Conservation (phyloP, 2,113 vertebrate genomes). For the Arizona elegans region DNA sequence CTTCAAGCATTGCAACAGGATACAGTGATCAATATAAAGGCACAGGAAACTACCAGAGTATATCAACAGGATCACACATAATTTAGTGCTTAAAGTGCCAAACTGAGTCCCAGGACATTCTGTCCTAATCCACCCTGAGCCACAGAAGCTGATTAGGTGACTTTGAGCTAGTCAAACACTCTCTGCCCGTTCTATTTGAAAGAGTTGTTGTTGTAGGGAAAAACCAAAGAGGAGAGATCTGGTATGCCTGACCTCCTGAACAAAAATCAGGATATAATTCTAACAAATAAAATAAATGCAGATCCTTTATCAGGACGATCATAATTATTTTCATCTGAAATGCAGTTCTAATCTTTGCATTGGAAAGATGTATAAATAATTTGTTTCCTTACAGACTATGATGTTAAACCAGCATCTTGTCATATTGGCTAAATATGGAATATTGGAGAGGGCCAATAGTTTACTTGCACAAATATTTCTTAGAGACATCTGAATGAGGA, state of each 20-base stretch:
- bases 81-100: neutral
- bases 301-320: neutral
- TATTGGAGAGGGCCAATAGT: neutral
- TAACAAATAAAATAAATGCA: too few species aligned
- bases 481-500: neutral
- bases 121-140: neutral
- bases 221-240: neutral
- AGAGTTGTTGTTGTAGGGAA: neutral
- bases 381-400: neutral
- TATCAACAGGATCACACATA: neutral
- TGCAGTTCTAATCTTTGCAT: neutral
- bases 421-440: neutral
- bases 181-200: neutral
- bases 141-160: neutral
- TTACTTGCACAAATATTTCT: neutral
- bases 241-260: neutral
- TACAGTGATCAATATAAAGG: neutral
- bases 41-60: neutral
- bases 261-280: too few species aligned
- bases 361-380: neutral
- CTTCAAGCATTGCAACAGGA: neutral
- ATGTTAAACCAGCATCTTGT: neutral
- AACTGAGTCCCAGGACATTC: neutral
- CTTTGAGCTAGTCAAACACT: neutral
- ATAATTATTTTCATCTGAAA: neutral